Percentiles rank a stretch among this genome's conserved stretches.
phyloP scores from a whole-genome alignment of 2,888 invertebrate genomes.

The Micoletzkya japonica region DNA sequence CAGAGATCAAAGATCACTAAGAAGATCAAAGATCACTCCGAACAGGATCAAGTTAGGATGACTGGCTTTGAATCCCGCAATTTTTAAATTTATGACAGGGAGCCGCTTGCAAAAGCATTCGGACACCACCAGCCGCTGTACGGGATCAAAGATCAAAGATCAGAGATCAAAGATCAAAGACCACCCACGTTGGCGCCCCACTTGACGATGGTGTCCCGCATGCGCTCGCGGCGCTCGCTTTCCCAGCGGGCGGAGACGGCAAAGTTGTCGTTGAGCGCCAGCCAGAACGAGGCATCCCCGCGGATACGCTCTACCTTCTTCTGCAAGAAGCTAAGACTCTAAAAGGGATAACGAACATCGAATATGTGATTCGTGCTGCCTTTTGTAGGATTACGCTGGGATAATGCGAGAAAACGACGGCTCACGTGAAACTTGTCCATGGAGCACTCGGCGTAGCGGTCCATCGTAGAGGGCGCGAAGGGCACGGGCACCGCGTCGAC shows the following conservation, averaged over 20 bases:
- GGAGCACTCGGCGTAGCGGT: slow-evolving; percentile 12
- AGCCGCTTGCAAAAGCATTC: no score
- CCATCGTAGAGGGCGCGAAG: slow-evolving; percentile 1
- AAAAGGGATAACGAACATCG: no score
- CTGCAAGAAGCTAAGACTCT: no score
- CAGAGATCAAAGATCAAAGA: no score
- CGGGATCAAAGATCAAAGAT: no score
- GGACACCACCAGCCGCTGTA: no score
- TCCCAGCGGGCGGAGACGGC: slow-evolving; percentile 16
- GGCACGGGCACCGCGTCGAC: slow-evolving; percentile 11
- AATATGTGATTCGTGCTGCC: no score
- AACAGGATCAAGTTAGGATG: background rate
- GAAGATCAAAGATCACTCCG: background rate
- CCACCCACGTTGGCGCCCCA: slow-evolving; percentile 26
- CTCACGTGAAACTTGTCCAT: slow-evolving; percentile 22
- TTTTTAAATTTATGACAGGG: no score
- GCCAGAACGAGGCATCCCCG: slow-evolving; percentile 19
- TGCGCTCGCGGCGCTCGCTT: slow-evolving; percentile 14
- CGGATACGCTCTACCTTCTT: background rate
- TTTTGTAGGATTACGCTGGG: no score
- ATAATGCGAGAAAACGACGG: no score
- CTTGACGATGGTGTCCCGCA: slow-evolving; percentile 22
- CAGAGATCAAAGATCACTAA: background rate
- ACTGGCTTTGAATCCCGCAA: no score
- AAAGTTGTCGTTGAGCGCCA: slow-evolving; percentile 7